Conservation (phyloP, 2,888 invertebrate species). For the Harpagoxenus sublaevis region DNA sequence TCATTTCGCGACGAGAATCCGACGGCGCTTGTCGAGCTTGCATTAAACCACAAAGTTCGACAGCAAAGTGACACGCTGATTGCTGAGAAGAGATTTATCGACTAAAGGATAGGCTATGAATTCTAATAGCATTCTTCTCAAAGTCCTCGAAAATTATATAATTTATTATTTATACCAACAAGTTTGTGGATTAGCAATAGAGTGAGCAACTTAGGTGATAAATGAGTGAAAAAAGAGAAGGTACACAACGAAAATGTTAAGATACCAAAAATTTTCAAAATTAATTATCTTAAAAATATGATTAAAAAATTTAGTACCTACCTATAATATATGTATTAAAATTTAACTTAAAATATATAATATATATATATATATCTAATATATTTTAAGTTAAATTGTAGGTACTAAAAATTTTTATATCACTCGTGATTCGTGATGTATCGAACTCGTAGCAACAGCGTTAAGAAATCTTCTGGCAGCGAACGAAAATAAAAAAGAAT, state of each 20-base stretch:
- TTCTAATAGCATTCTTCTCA: conserved; percentile 43
- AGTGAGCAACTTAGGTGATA: not conserved
- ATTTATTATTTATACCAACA: conserved; percentile 39
- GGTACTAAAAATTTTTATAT: too few species aligned
- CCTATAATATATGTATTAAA: not conserved
- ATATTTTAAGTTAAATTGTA: too few species aligned
- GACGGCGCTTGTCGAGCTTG: conserved; percentile 52
- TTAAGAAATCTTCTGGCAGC: conserved; percentile 15
- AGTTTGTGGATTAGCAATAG: conserved; percentile 22
- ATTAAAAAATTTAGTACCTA: not conserved
- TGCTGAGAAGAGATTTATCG: conserved; percentile 31
- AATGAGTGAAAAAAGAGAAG: not conserved
- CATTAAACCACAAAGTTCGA: conserved; percentile 49
- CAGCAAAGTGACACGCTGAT: conserved; percentile 23
- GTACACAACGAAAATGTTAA: not conserved
- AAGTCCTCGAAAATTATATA: conserved; percentile 46
- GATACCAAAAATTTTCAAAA: not conserved
- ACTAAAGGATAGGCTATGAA: conserved; percentile 39
- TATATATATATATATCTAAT: too few species aligned
- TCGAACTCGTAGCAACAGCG: not conserved
- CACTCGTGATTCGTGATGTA: not conserved
- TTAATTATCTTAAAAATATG: too few species aligned
- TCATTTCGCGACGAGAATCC: conserved; percentile 38
- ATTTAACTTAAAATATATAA: not conserved
- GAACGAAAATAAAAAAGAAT: not conserved